A percentile compares a stretch with the other conserved stretches of the same genome.
Evolutionary conservation across 2,797 vertebrate species (phyloP).

Genomic region (Varecia variegata): DNA sequence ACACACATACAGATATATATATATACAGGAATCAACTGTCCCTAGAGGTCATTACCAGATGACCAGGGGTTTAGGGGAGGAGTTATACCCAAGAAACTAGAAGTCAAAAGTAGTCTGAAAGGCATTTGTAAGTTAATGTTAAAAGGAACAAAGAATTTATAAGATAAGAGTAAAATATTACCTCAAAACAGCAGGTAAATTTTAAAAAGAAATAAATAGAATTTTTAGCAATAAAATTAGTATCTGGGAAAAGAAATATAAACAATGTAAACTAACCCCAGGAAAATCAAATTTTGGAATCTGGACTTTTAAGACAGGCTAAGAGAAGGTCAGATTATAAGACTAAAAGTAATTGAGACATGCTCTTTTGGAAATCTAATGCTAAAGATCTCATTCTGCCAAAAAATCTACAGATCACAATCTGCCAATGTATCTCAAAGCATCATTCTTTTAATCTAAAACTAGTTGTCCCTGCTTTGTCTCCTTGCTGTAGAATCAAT

Average conservation of each 20-base stretch:
- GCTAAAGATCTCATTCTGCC: slow-evolving; percentile 15
- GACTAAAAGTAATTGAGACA: slow-evolving; percentile 8
- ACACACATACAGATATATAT: too few relatives aligned
- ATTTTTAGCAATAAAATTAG: slow-evolving; percentile 33
- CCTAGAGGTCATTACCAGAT: neutral
- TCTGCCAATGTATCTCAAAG: neutral
- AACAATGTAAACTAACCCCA: neutral
- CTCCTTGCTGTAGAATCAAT: neutral
- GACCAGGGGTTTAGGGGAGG: neutral
- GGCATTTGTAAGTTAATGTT: slow-evolving; percentile 9
- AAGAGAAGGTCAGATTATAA: slow-evolving; percentile 24
- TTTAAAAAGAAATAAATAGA: slow-evolving; percentile 17
- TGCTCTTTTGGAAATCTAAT: slow-evolving; percentile 1
- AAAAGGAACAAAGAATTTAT: slow-evolving; percentile 16
- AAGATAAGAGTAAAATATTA: slow-evolving; percentile 28
- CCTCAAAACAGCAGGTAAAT: neutral
- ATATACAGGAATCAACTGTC: neutral
- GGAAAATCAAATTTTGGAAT: slow-evolving; percentile 17
- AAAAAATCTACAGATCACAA: neutral
- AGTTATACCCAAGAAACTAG: neutral
- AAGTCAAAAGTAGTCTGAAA: slow-evolving; percentile 1
- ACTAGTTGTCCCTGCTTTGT: neutral
- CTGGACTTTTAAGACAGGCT: slow-evolving; percentile 32
- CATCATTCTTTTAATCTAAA: slow-evolving; percentile 27
- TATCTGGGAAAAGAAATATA: neutral